Evolutionary conservation across 2,888 invertebrate species (phyloP).

Genomic region (Serrognathus titanus): DNA sequence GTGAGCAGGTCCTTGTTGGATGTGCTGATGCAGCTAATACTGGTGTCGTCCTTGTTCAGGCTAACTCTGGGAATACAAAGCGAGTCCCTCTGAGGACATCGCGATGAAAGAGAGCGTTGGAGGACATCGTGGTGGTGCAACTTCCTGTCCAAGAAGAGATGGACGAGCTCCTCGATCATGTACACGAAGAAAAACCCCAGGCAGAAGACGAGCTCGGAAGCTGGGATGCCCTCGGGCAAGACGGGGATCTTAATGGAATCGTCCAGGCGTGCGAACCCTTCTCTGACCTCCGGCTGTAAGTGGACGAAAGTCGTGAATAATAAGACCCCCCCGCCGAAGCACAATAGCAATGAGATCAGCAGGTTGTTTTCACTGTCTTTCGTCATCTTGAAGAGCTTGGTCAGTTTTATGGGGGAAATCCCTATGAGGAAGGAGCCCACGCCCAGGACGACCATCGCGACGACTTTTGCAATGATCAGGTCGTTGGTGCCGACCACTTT

Average conservation of each 20-base stretch:
- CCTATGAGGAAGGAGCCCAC: slow-evolving; percentile 58
- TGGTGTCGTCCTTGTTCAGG: slow-evolving; percentile 40
- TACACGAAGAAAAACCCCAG: slow-evolving; percentile 64
- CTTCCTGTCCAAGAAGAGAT: slow-evolving; percentile 52
- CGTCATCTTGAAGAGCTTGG: slow-evolving; percentile 41
- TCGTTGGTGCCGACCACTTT: slow-evolving; percentile 23
- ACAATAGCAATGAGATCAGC: slow-evolving; percentile 56
- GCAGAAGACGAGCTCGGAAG: slow-evolving; percentile 60
- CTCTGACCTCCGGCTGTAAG: slow-evolving; percentile 63
- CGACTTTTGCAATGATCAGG: slow-evolving; percentile 55
- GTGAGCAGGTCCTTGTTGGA: slow-evolving; percentile 19
- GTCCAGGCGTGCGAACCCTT: slow-evolving; percentile 53
- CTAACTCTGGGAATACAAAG: slow-evolving; percentile 43
- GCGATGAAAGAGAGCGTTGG: slow-evolving; percentile 55
- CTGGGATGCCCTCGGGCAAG: slow-evolving; percentile 50
- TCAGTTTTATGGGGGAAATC: slow-evolving; percentile 52
- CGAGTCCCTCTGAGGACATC: slow-evolving; percentile 48
- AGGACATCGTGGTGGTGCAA: slow-evolving; percentile 49
- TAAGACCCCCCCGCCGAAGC: slow-evolving; percentile 65
- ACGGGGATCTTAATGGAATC: slow-evolving; percentile 47
- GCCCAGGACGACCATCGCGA: slow-evolving; percentile 59
- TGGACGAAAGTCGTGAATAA: slow-evolving; percentile 64
- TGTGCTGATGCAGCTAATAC: slow-evolving; percentile 24
- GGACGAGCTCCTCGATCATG: slow-evolving; percentile 60
- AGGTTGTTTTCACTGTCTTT: slow-evolving; percentile 49